A percentile compares a stretch with the other conserved stretches of the same genome.
Evolutionary conservation across 2,113 vertebrate genomes (phyloP).

Genomic region (Corapipo altera): DNA sequence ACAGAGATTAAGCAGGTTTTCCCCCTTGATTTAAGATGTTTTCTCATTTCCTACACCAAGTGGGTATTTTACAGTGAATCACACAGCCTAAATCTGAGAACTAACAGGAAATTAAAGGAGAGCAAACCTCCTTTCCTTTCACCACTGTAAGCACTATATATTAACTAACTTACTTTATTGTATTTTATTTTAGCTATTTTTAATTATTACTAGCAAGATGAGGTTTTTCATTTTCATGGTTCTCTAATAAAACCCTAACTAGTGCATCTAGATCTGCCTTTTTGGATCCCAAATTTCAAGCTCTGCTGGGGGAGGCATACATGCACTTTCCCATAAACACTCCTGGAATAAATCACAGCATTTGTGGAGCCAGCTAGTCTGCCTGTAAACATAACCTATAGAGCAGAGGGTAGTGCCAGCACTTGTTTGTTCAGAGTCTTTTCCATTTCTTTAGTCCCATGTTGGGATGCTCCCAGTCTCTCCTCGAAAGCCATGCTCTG

Average conservation of each 20-base stretch:
- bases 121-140: neutral
- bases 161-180: neutral
- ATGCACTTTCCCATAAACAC: neutral
- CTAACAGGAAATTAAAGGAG: neutral
- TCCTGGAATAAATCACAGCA: neutral
- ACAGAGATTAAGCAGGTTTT: neutral
- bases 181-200: neutral
- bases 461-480: neutral
- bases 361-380: neutral
- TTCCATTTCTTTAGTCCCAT: neutral
- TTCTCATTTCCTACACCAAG: neutral
- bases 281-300: neutral
- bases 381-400: neutral
- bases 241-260: neutral
- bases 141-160: neutral
- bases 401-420: neutral
- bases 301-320: neutral
- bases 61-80: neutral
- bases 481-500: neutral
- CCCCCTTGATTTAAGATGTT: neutral
- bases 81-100: neutral
- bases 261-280: neutral
- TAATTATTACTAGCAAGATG: neutral
- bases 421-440: neutral
- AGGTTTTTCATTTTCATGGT: fast-evolving